Evolutionary conservation across 2,797 vertebrate species (phyloP).

Genomic region (Rallus crepitans): DNA sequence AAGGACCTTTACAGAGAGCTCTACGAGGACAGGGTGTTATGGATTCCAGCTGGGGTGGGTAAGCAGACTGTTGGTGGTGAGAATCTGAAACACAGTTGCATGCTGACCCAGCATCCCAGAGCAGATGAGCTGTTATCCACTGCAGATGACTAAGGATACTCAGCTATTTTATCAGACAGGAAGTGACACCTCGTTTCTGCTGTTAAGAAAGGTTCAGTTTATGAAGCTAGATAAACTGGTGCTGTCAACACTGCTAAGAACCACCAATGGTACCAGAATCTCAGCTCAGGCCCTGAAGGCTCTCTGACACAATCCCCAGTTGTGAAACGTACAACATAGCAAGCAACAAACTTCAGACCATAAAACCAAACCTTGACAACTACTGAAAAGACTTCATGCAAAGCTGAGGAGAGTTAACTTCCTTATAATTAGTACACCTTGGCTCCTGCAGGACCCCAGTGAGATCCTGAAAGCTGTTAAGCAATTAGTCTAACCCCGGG

Average conservation of each 20-base stretch:
- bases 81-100: background rate
- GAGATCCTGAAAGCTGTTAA: background rate
- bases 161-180: background rate
- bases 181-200: background rate
- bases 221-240: background rate
- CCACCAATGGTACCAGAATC: background rate
- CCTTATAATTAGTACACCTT: background rate
- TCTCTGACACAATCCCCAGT: background rate
- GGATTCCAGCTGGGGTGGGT: background rate
- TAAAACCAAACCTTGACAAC: background rate
- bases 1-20: background rate
- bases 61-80: background rate
- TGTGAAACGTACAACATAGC: background rate
- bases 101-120: background rate
- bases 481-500: background rate
- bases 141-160: background rate
- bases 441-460: background rate
- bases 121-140: background rate
- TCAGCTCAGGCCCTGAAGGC: background rate
- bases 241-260: background rate
- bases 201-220: background rate
- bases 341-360: background rate
- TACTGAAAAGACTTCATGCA: background rate
- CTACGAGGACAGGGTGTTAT: rapidly evolving
- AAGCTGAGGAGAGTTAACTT: background rate